Percentiles rank a stretch among this genome's conserved stretches.
Conservation (phyloP, 2,797 vertebrate species). For the Onychomys arenicola region DNA sequence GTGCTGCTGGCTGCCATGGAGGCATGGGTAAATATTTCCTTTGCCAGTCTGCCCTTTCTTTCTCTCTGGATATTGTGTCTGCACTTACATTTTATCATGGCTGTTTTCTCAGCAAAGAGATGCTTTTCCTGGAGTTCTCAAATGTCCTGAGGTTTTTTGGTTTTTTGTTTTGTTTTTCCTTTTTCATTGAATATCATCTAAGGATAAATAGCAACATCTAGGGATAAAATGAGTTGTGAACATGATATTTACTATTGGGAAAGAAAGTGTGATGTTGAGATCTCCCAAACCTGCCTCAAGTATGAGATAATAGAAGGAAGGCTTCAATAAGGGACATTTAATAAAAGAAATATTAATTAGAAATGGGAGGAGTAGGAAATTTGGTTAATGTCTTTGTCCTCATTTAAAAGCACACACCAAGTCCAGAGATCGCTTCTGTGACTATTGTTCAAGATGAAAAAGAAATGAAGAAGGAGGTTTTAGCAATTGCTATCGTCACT, state of each 20-base stretch:
- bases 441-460: not conserved
- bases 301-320: conserved; percentile 49
- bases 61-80: conserved; percentile 66
- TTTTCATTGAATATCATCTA: conserved; percentile 66
- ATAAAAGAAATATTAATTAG: not conserved
- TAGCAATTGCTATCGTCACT: not conserved
- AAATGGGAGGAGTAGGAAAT: not conserved
- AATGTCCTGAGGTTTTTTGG: conserved; percentile 62
- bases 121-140: conserved; percentile 74
- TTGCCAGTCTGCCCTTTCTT: conserved; percentile 74
- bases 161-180: too few relatives aligned
- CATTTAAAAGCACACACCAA: not conserved
- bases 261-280: not conserved
- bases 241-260: conserved; percentile 55
- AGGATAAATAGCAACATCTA: conserved; percentile 72
- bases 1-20: conserved; percentile 70
- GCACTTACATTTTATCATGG: conserved; percentile 73
- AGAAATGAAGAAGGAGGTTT: conserved; percentile 15
- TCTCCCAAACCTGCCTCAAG: conserved; percentile 48
- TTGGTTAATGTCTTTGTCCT: not conserved
- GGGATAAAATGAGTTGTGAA: conserved; percentile 70
- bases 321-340: conserved; percentile 23
- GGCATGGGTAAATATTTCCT: conserved; percentile 82
- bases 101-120: conserved; percentile 75
- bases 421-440: not conserved